Evolutionary conservation across 1,140 invertebrate species (phyloP).

Genomic region (Drosophila willistoni): DNA sequence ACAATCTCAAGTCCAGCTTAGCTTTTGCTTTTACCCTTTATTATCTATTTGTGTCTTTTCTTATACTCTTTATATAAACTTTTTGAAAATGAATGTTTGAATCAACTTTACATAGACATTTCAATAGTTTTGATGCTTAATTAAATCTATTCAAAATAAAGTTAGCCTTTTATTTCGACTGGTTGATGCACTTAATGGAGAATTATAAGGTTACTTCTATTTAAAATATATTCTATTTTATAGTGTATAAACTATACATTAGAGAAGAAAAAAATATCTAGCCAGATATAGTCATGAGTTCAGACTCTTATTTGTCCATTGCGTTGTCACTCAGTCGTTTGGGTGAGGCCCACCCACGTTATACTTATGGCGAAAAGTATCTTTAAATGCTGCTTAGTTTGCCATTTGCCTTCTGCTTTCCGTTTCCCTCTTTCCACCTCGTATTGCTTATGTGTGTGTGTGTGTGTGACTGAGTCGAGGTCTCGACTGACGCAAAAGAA

Average conservation of each 20-base stretch:
- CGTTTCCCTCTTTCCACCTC: constrained; percentile 49
- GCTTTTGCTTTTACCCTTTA: background rate
- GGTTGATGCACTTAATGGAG: too few species aligned
- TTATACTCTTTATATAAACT: background rate
- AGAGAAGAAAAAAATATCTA: background rate
- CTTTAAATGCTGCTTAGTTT: constrained; percentile 72
- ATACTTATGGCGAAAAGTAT: constrained; percentile 65
- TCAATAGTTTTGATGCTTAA: too few species aligned
- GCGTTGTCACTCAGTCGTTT: constrained; percentile 9
- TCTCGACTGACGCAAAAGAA: background rate
- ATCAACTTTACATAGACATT: too few species aligned
- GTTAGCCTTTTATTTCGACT: too few species aligned
- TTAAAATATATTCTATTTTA: too few species aligned
- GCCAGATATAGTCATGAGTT: background rate
- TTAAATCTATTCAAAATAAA: too few species aligned
- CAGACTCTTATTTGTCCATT: background rate
- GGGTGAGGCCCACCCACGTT: constrained; percentile 62
- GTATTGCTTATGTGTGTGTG: constrained; percentile 51
- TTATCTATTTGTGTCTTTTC: background rate
- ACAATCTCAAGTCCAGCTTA: background rate
- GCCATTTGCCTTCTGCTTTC: constrained; percentile 51
- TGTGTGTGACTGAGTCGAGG: constrained; percentile 11
- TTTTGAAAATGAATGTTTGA: too few species aligned
- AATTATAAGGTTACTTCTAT: too few species aligned
- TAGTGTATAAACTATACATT: background rate